These are phyloP conservation scores for Thunnus thynnus DNA, from an alignment of 2,113 vertebrate species.

Conservation along the genomic window DNA sequence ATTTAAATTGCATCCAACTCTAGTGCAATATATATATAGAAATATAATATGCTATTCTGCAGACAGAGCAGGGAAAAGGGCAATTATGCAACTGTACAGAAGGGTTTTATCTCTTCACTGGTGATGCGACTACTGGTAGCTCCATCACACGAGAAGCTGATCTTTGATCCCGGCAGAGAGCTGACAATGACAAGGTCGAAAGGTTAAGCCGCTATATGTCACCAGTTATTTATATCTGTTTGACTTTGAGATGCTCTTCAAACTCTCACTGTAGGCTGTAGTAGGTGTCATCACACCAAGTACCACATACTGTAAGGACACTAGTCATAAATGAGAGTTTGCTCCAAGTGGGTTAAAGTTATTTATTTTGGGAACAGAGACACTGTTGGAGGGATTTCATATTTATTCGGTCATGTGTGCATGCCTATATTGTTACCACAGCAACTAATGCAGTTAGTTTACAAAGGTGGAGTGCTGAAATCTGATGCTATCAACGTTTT, in stretches of 20 bases:
- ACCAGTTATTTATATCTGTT: conserved; percentile 37
- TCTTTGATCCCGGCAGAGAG: conserved; percentile 28
- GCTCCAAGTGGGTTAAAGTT: background rate
- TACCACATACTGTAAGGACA: background rate
- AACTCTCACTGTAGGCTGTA: background rate
- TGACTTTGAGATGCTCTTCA: conserved; percentile 50
- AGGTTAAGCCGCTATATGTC: conserved; percentile 32
- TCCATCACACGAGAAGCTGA: conserved; percentile 30
- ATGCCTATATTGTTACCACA: no score
- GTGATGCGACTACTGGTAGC: background rate
- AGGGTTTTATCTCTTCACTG: background rate
- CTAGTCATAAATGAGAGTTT: background rate
- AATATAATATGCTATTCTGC: background rate
- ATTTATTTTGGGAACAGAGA: conserved; percentile 1
- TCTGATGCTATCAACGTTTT: background rate
- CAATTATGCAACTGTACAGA: background rate
- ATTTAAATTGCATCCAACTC: background rate
- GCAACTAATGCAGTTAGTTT: background rate
- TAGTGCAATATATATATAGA: no score
- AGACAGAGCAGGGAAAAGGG: background rate
- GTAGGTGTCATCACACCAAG: background rate
- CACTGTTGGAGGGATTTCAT: background rate
- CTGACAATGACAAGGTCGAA: conserved; percentile 43
- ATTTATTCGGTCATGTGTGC: background rate
- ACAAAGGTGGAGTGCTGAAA: background rate